Conservation (phyloP, 2,888 invertebrate genomes). For the Apomyelois bistriatella region DNA sequence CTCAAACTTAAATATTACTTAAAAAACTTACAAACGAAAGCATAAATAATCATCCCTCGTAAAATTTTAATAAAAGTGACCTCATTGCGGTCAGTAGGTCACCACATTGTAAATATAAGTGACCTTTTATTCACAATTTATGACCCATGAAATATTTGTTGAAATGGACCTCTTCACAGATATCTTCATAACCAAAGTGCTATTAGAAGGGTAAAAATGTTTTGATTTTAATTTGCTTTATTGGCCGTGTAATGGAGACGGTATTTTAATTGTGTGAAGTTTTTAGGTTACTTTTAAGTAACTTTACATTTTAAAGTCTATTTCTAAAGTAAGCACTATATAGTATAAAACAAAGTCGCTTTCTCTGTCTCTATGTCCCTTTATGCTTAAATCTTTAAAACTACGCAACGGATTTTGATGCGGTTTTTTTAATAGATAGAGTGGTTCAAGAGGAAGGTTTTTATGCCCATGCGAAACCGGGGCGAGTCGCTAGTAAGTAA, state of each 20-base stretch:
- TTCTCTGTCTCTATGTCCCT: too few relatives aligned
- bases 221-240: constrained; percentile 8
- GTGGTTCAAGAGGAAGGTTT: too few relatives aligned
- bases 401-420: too few relatives aligned
- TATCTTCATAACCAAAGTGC: constrained; percentile 14
- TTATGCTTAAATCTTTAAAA: too few relatives aligned
- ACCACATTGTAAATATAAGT: constrained; percentile 13
- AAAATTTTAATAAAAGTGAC: not conserved
- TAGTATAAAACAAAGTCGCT: too few relatives aligned
- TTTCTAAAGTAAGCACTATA: too few relatives aligned
- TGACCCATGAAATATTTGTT: constrained; percentile 25
- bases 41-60: not conserved
- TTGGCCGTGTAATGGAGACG: not conserved
- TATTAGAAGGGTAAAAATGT: not conserved
- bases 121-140: constrained; percentile 23
- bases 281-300: too few relatives aligned
- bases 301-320: too few relatives aligned
- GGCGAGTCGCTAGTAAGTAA: too few relatives aligned
- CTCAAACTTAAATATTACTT: too few relatives aligned
- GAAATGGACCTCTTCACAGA: constrained; percentile 16
- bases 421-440: too few relatives aligned
- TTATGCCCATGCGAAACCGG: too few relatives aligned
- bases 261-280: not conserved
- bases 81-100: constrained; percentile 4
- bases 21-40: not conserved